Base-by-base conservation (phyloP, 2,888 invertebrate genomes). In the Tetheella fluctuosa region DNA sequence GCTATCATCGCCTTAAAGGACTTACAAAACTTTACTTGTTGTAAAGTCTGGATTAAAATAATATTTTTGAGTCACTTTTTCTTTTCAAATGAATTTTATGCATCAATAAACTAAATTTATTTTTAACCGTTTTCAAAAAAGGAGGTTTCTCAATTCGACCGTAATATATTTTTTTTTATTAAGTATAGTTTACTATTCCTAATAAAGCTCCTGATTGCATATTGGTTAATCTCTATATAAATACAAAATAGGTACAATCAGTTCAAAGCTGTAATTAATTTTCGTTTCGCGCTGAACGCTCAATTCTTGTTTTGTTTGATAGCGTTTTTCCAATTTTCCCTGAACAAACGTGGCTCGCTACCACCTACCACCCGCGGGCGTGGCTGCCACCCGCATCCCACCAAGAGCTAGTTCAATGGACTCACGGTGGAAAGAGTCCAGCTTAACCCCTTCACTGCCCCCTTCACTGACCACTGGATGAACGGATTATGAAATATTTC, bases 401-500 rank as follows among this genome's bases (percentile, higher is more conserved):
- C 28, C 42, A 20, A 68, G 60, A 61, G 71, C 71, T 74, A 80
- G 86, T 81, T 78, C 84, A 89, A 86, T 85, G 83, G 80, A 88
- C 81, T 83, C 80, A 70, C 72, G 70, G 74, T 73, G 77, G 73
- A 73, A 77, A 79, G 83, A 80, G 84, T 75, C 76, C 69, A 73
- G 75, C 67, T 68, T 63, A 59, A 67, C 67, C 70, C 65, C 71
- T 76, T 74, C 70, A 48, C 67, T 66, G 70, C 73, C 76, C 67
- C 75, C 69, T 63, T 71, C 61, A 69, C 79, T 86, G 89, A 89
- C 90, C 89, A 86, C 80, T 85, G 83, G 85, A 85, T 85, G 84
- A 87, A 83, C 82, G 88, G 86, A 88, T 88, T 86, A 88, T 84
- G 84, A 85, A 89, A 89, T 88, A 88, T 87, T 88, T 86, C 83